A percentile compares a stretch with the other conserved stretches of the same genome.
phyloP scores from a whole-genome alignment of 2,113 vertebrate species.

The Lutjanus erythropterus region DNA sequence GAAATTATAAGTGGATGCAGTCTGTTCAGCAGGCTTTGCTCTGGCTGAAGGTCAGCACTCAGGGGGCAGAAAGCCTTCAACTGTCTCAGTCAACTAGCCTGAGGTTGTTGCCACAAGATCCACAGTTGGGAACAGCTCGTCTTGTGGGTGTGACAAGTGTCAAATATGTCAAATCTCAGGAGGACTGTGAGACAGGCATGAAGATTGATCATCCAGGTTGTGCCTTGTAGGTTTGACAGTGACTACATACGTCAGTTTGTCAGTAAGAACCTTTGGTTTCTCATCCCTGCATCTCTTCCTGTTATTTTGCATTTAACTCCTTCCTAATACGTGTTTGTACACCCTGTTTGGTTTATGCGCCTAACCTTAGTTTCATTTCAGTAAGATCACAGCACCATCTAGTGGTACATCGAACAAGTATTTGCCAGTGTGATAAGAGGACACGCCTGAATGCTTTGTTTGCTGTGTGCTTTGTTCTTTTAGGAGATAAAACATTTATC shows the following conservation, averaged over 20 bases:
- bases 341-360: not conserved
- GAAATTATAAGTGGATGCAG: not conserved
- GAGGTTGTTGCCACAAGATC: conserved; percentile 15
- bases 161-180: conserved; percentile 13
- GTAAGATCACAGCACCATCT: conserved; percentile 60
- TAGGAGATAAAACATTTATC: too few species aligned
- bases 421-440: not conserved
- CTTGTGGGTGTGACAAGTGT: conserved; percentile 9
- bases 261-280: not conserved
- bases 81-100: not conserved
- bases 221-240: not conserved
- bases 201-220: not conserved
- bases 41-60: conserved; percentile 12
- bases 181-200: conserved; percentile 2
- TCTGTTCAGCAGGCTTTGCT: not conserved
- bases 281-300: not conserved
- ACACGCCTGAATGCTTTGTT: not conserved
- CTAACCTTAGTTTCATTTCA: not conserved
- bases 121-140: not conserved
- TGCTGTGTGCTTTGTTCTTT: too few species aligned
- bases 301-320: not conserved
- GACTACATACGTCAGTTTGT: not conserved
- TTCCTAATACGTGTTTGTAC: rapidly evolving
- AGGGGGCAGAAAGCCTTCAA: not conserved
- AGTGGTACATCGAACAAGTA: conserved; percentile 18